Base-by-base conservation (phyloP, 2,113 vertebrate species). In the Helogale parvula region DNA sequence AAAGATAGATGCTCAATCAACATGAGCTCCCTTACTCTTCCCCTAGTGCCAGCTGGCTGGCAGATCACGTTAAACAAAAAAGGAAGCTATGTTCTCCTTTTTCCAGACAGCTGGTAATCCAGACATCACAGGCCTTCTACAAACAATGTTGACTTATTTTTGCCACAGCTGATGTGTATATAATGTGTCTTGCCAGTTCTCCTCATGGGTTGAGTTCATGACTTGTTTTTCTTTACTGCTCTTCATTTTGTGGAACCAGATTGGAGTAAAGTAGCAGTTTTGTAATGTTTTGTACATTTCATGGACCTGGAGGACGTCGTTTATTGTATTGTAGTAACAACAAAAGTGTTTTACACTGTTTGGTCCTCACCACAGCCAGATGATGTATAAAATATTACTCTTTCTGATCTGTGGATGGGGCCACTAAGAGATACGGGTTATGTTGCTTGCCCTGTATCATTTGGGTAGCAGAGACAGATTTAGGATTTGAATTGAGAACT, bases 41-140 rank as follows among this genome's bases (percentile, higher is more conserved):
- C 63, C 45, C 71, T 29, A 5, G 16, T 63, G 90, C 96, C 96
- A 96, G 95, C 90, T 97, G 97, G 92, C 95, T 81, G 90, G 90
- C 88, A 90, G 84, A 63, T 82, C 50, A 33, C 88, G 65, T 68
- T 88, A 57, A 84, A 68, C 69, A 88, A 63, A 71, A 95, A 96
- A 96, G 96, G 98, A 97, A 98, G 96, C 94, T 81, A 25, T 96
- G 97, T 79, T 92, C 97, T 94, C 92, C 54, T 85, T 97, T 96
- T 97, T 93, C 97, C 97, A 98, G 97, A 98, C 98, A 98, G 97
- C 95, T 98, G 97, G 98, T 83, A 68, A 95, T 79, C 94, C 96
- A 97, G 96, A 93, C 97, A 94, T 93, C 94, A 88, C 71, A 90
- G 79, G 82, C 76, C 3, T 74, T 96, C 93, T 87, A 85, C 93